These are phyloP conservation scores for Pyrrhura leucotis DNA, from an alignment of 2,797 vertebrate species.

Conservation along the genomic window DNA sequence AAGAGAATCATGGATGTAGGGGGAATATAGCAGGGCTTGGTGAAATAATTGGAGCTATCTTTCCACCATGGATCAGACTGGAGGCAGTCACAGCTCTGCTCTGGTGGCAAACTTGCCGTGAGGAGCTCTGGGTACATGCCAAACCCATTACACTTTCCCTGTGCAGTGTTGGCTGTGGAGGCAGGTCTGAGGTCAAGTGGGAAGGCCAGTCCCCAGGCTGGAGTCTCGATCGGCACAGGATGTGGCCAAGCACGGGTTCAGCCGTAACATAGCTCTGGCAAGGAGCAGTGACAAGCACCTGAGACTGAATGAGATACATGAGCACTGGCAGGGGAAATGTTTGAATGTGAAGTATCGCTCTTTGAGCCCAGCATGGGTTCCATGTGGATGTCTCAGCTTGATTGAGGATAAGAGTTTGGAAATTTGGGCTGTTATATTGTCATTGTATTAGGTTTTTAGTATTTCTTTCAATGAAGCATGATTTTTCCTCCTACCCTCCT, in stretches of 20 bases:
- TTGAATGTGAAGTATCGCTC: neutral
- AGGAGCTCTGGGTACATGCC: neutral
- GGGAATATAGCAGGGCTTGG: neutral
- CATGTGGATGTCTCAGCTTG: neutral
- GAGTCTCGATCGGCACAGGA: accelerated
- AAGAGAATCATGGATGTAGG: neutral
- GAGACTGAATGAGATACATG: neutral
- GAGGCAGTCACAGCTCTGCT: neutral
- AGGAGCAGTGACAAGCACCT: accelerated
- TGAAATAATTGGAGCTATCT: neutral
- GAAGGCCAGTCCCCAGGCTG: neutral
- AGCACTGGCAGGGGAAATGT: neutral
- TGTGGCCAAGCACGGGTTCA: accelerated
- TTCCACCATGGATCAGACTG: neutral
- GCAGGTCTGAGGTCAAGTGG: accelerated
- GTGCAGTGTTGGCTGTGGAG: accelerated
- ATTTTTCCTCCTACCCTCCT: neutral
- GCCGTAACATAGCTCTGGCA: accelerated
- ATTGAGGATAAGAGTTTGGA: neutral
- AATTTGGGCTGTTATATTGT: neutral
- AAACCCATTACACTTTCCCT: neutral
- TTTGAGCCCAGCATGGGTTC: neutral
- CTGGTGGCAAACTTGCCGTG: neutral
- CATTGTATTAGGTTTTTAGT: neutral
- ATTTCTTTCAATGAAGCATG: neutral